These are phyloP conservation scores for Esox lucius DNA, from an alignment of 2,797 vertebrate genomes.

Conservation along the genomic window DNA sequence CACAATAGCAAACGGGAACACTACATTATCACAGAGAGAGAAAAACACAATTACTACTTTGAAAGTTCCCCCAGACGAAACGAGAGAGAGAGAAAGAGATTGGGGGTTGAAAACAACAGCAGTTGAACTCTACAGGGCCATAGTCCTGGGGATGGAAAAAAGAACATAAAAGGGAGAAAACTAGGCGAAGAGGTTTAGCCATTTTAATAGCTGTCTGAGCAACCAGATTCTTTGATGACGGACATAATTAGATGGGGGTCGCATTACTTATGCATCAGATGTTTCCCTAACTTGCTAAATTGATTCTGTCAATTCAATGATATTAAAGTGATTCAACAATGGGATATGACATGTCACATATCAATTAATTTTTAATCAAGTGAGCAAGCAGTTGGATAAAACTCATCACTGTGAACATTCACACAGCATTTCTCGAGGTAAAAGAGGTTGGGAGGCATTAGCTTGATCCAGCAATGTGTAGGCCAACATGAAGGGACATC, in stretches of 20 bases:
- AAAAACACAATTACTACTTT: constrained; percentile 66
- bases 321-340: constrained; percentile 57
- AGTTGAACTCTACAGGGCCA: constrained; percentile 20
- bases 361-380: constrained; percentile 64
- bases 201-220: constrained; percentile 63
- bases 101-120: constrained; percentile 29
- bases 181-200: constrained; percentile 52
- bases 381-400: constrained; percentile 19
- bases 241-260: constrained; percentile 60
- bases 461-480: constrained; percentile 40
- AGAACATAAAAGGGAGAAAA: constrained; percentile 41
- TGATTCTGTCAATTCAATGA: constrained; percentile 65
- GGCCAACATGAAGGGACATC: constrained; percentile 56
- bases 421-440: neutral
- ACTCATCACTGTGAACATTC: neutral
- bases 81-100: constrained; percentile 12
- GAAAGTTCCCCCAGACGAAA: constrained; percentile 45
- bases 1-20: constrained; percentile 56
- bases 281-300: constrained; percentile 58
- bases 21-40: constrained; percentile 59
- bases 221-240: constrained; percentile 58
- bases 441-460: constrained; percentile 21
- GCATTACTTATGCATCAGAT: constrained; percentile 55
- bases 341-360: constrained; percentile 60
- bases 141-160: constrained; percentile 48